Percentiles rank a stretch among this genome's conserved stretches.
Conservation (phyloP, 2,888 invertebrate genomes). For the Tetragnatha montana region DNA sequence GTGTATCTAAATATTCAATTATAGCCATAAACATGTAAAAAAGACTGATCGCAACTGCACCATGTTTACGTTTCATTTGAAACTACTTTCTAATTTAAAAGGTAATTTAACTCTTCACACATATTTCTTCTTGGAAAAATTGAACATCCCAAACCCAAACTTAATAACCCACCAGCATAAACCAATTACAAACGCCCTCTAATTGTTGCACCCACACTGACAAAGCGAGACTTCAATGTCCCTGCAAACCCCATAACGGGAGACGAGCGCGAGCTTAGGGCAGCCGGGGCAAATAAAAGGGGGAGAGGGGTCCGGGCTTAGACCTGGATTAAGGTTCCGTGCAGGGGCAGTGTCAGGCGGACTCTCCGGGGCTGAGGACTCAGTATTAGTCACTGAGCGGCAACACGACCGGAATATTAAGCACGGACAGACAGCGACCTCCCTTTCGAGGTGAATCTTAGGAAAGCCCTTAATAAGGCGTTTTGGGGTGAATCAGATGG, state of each 20-base stretch:
- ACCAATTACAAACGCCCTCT: neutral
- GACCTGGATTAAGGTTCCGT: conserved; percentile 54
- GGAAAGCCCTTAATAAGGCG: neutral
- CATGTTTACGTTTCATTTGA: too few relatives aligned
- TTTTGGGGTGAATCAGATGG: neutral
- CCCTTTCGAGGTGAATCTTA: neutral
- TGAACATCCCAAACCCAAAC: too few relatives aligned
- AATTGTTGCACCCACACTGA: neutral
- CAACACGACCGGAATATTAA: conserved; percentile 43
- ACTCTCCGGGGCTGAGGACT: conserved; percentile 50
- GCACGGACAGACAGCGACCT: neutral
- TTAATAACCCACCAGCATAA: too few relatives aligned
- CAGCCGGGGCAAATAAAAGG: conserved; percentile 2
- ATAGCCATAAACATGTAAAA: too few relatives aligned
- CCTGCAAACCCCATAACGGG: neutral
- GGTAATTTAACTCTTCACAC: too few relatives aligned
- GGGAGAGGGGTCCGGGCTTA: conserved; percentile 18
- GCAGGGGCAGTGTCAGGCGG: conserved; percentile 24
- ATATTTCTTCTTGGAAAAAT: too few relatives aligned
- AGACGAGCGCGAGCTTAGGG: neutral
- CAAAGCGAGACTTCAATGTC: neutral
- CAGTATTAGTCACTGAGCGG: conserved; percentile 56
- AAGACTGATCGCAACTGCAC: too few relatives aligned
- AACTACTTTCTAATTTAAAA: too few relatives aligned
- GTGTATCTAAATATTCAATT: too few relatives aligned